Conservation (phyloP, 2,797 vertebrate species). For the Peromyscus aztecus region DNA sequence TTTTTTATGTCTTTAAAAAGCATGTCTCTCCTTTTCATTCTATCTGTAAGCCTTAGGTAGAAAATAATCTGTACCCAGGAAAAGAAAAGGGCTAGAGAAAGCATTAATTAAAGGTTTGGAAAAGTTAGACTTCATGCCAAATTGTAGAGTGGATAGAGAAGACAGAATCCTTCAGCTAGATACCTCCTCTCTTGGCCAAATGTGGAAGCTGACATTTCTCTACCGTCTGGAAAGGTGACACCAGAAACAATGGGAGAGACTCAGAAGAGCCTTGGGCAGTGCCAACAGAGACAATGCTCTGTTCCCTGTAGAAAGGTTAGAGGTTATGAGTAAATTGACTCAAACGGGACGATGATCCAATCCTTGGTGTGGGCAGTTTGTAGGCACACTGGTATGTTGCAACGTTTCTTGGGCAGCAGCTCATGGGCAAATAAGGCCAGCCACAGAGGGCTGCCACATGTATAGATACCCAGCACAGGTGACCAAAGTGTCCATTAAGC, state of each 20-base stretch:
- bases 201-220: background rate
- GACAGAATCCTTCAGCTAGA: background rate
- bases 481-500: background rate
- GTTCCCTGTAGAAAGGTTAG: background rate
- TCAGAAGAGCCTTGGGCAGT: background rate
- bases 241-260: background rate
- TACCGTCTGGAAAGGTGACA: background rate
- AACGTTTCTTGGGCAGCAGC: background rate
- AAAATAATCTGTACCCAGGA: background rate
- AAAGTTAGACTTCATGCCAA: conserved; percentile 25
- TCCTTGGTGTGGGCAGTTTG: background rate
- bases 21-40: background rate
- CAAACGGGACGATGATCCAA: background rate
- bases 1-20: background rate
- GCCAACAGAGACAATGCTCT: background rate
- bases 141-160: background rate
- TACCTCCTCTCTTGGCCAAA: background rate
- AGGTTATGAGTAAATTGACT: background rate
- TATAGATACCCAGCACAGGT: background rate
- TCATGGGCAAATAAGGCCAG: background rate
- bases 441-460: too few species aligned
- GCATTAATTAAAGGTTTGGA: conserved; percentile 14
- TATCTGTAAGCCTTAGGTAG: background rate
- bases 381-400: background rate
- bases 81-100: background rate